These are phyloP conservation scores for Parus major DNA, from an alignment of 2,113 vertebrate species.

Conservation along the genomic window DNA sequence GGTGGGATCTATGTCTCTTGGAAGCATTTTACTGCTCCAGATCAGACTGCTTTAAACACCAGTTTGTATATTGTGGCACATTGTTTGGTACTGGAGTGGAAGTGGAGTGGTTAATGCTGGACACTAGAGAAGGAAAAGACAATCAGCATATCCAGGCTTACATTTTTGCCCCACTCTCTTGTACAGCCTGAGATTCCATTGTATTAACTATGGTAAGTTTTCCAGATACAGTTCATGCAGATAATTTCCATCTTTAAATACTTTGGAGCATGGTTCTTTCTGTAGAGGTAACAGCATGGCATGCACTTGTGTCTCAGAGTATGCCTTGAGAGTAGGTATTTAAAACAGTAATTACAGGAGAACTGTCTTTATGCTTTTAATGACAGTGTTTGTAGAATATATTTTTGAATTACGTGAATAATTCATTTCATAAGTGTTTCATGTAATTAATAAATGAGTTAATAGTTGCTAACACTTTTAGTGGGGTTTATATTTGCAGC, in stretches of 20 bases:
- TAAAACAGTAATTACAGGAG: not conserved
- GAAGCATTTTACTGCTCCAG: not conserved
- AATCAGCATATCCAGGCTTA: not conserved
- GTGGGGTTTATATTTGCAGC: not conserved
- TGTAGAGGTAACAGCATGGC: not conserved
- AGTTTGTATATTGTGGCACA: not conserved
- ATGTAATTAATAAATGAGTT: not conserved
- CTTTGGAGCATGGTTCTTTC: not conserved
- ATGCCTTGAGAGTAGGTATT: not conserved
- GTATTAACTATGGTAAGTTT: not conserved
- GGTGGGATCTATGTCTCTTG: not conserved
- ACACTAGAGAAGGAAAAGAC: not conserved
- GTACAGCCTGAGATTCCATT: not conserved
- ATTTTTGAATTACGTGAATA: not conserved
- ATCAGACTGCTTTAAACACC: not conserved
- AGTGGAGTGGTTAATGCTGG: not conserved
- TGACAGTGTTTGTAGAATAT: not conserved
- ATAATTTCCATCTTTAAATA: not conserved
- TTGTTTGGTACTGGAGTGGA: not conserved
- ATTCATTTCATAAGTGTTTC: not conserved
- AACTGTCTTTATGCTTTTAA: not conserved
- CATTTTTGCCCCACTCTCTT: not conserved
- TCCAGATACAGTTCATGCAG: not conserved
- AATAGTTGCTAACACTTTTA: not conserved
- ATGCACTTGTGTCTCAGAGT: not conserved